These are phyloP conservation scores for Eueides isabella DNA, from an alignment of 1,140 invertebrate species.

Conservation along the genomic window DNA sequence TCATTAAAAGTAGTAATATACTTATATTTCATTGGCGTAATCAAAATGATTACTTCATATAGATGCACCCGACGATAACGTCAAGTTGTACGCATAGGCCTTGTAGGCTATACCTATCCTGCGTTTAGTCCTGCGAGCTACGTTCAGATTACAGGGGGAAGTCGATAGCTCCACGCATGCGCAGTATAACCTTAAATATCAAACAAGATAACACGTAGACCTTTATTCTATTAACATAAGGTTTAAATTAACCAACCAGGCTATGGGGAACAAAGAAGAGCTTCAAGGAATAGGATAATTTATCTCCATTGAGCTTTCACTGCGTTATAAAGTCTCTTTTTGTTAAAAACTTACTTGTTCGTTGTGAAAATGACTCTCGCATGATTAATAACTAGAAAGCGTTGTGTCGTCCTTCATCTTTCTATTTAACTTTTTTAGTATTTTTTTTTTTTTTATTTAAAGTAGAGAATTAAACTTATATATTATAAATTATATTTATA, in stretches of 20 bases:
- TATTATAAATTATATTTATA: too few relatives aligned
- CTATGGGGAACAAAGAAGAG: conserved; percentile 29
- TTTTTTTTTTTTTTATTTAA: neutral
- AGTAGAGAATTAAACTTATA: too few relatives aligned
- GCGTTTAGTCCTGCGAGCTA: conserved; percentile 62
- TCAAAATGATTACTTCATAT: neutral
- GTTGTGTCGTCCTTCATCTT: neutral
- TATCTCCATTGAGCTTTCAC: conserved; percentile 18
- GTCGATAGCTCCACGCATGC: conserved; percentile 71
- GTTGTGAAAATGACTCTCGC: neutral
- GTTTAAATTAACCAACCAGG: conserved; percentile 24
- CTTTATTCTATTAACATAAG: conserved; percentile 30
- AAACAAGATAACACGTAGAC: conserved; percentile 35
- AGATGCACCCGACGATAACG: neutral
- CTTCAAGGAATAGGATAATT: conserved; percentile 21
- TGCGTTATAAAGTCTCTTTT: conserved; percentile 9
- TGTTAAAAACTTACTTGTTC: neutral
- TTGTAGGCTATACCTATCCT: conserved; percentile 46
- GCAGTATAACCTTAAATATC: conserved; percentile 39
- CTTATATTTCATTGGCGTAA: too few relatives aligned
- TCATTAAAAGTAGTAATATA: too few relatives aligned
- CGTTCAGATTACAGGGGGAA: conserved; percentile 58
- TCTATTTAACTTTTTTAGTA: neutral
- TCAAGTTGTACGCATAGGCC: conserved; percentile 19
- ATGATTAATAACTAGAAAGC: neutral